Conservation (phyloP, 1,140 invertebrate genomes). For the Plodia interpunctella region DNA sequence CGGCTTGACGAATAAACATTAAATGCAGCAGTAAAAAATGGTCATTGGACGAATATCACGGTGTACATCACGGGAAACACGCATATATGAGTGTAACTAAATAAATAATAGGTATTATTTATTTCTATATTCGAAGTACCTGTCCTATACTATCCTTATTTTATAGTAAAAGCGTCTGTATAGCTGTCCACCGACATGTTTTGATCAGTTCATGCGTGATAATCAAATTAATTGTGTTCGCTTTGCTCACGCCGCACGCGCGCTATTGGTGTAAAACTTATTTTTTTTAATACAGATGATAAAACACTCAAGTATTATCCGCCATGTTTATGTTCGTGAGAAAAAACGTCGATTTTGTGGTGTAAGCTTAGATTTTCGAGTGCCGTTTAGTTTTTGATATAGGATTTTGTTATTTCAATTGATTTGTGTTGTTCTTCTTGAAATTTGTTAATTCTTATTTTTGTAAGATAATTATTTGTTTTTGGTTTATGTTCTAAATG, state of each 20-base stretch:
- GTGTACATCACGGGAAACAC: no score
- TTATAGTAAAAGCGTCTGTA: neutral
- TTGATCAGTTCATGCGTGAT: slow-evolving; percentile 5
- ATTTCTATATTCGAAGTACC: neutral
- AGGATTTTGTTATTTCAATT: no score
- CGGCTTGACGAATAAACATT: no score
- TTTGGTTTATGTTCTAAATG: no score
- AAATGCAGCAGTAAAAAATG: no score
- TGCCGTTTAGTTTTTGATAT: neutral
- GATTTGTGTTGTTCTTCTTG: no score
- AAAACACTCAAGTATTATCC: neutral
- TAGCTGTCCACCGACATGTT: neutral
- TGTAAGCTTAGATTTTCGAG: neutral
- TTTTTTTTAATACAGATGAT: neutral
- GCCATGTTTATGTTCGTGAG: neutral
- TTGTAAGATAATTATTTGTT: no score
- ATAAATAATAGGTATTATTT: no score
- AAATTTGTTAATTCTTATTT: no score
- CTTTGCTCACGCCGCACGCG: slow-evolving; percentile 1
- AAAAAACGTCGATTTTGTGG: neutral
- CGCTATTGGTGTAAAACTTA: neutral
- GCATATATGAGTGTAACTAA: no score
- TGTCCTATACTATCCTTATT: neutral
- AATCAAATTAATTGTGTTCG: slow-evolving; percentile 4
- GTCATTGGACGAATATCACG: no score